A percentile compares a stretch with the other conserved stretches of the same genome.
Evolutionary conservation across 2,113 vertebrate species (phyloP).

Genomic region (Tyrannus savana): DNA sequence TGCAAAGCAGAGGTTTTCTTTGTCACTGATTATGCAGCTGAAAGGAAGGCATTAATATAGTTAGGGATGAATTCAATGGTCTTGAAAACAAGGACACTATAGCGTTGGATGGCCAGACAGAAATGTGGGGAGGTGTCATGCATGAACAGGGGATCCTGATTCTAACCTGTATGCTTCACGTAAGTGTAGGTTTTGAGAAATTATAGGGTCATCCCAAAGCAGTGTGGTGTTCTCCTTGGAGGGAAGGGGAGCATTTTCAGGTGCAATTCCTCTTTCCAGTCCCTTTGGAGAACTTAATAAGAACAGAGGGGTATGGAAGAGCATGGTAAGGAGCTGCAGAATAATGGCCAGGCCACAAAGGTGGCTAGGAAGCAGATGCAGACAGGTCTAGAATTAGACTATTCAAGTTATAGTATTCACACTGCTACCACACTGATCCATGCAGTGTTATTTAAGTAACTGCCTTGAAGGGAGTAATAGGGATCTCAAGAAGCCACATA

Average conservation of each 20-base stretch:
- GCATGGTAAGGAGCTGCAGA: neutral
- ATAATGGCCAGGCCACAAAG: neutral
- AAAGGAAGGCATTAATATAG: neutral
- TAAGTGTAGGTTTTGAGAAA: neutral
- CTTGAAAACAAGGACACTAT: neutral
- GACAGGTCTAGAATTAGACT: neutral
- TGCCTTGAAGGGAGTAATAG: neutral
- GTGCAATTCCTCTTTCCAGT: neutral
- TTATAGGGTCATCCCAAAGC: neutral
- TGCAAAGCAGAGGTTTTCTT: slow-evolving; percentile 1
- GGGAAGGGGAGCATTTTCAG: neutral
- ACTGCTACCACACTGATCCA: neutral
- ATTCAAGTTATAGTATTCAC: neutral
- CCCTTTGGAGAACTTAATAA: neutral
- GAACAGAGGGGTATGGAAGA: neutral
- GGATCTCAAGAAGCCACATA: neutral
- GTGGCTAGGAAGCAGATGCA: neutral
- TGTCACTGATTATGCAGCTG: neutral
- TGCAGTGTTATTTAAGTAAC: neutral
- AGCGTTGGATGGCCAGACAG: neutral
- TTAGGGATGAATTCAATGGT: neutral
- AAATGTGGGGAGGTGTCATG: neutral
- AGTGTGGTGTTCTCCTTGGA: neutral
- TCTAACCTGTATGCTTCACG: neutral
- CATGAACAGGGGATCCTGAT: neutral